Percentiles rank a stretch among this genome's conserved stretches.
Evolutionary conservation across 92 coral and sea anemone species (phyloP).

Genomic region (Palythoa caribaeorum): DNA sequence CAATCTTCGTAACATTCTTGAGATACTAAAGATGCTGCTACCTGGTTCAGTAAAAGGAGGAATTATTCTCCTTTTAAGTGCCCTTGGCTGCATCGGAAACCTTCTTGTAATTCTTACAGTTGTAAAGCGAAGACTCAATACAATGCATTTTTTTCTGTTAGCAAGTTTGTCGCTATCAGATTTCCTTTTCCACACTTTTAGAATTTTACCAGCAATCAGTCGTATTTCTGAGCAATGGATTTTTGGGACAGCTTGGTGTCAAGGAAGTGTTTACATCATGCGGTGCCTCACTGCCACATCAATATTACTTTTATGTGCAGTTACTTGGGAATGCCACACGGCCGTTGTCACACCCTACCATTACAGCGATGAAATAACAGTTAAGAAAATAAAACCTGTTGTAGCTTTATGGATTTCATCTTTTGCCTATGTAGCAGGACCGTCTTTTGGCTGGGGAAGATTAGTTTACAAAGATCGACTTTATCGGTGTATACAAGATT

Average conservation of each 20-base stretch:
- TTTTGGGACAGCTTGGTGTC: not conserved
- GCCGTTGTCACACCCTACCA: not conserved
- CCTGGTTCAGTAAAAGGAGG: not conserved
- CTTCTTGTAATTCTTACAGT: not conserved
- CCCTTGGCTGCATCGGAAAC: not conserved
- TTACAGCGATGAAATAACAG: not conserved
- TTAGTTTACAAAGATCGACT: not conserved
- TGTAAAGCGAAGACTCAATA: not conserved
- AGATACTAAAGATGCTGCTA: too few relatives aligned
- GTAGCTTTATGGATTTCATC: not conserved
- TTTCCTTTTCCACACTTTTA: not conserved
- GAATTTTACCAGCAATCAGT: not conserved
- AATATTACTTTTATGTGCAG: not conserved
- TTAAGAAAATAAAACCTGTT: not conserved
- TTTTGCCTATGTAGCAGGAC: not conserved
- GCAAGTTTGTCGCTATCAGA: conserved; percentile 16
- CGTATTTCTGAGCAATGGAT: not conserved
- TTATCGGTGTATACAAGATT: not conserved
- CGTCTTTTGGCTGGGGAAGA: conserved; percentile 4
- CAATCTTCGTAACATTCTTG: not conserved
- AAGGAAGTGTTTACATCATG: not conserved
- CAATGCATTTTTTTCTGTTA: not conserved
- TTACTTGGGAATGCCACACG: conserved; percentile 6
- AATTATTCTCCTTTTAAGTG: not conserved
- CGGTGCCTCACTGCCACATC: not conserved